Evolutionary conservation across 2,888 invertebrate species (phyloP).

Genomic region (Zygaena filipendulae): DNA sequence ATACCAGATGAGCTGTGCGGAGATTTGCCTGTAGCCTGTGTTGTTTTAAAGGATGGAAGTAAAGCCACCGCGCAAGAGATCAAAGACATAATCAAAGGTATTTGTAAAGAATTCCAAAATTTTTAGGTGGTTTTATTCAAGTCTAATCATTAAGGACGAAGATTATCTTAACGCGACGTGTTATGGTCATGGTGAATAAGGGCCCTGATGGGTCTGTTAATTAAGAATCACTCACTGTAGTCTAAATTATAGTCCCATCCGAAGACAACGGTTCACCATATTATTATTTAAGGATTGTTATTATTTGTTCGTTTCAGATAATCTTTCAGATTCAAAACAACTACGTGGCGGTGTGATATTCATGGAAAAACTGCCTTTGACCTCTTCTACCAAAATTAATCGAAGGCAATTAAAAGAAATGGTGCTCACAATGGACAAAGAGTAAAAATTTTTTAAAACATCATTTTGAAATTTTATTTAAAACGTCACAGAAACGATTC

Average conservation of each 20-base stretch:
- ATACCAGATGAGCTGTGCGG: conserved; percentile 27
- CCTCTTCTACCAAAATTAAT: conserved; percentile 25
- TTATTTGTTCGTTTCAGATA: conserved; percentile 32
- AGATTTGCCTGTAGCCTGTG: conserved; percentile 36
- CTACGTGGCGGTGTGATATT: conserved; percentile 40
- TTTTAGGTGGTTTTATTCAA: too few species aligned
- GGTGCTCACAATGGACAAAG: conserved; percentile 16
- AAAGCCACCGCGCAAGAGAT: conserved; percentile 28
- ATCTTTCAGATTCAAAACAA: conserved; percentile 35
- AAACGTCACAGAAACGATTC: background rate
- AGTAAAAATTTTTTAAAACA: conserved; percentile 7
- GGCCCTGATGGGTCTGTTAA: too few species aligned
- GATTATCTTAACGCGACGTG: too few species aligned
- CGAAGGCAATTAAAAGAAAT: conserved; percentile 23
- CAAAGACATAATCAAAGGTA: conserved; percentile 38
- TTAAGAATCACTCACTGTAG: too few species aligned
- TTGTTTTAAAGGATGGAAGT: conserved; percentile 21
- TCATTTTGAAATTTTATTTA: too few species aligned
- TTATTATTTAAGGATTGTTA: background rate
- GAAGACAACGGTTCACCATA: background rate
- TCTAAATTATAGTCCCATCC: conserved; percentile 2
- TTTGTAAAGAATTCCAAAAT: too few species aligned
- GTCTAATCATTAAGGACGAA: too few species aligned
- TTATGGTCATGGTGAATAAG: too few species aligned
- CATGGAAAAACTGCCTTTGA: conserved; percentile 24